Evolutionary conservation across 2,797 vertebrate genomes (phyloP).

Genomic region (Pangasius larnaudii): DNA sequence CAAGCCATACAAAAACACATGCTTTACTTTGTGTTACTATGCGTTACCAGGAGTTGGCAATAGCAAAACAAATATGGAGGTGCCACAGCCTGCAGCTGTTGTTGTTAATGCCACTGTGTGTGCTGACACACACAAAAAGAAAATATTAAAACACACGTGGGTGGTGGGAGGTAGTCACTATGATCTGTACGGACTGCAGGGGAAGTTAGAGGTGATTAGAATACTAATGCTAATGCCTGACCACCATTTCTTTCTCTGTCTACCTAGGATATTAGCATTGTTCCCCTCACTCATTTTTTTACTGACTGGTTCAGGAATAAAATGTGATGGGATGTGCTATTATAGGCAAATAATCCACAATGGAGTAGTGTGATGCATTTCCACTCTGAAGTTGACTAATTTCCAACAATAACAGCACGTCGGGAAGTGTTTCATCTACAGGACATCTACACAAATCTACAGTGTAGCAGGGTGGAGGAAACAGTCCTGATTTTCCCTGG

Average conservation of each 20-base stretch:
- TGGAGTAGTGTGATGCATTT: neutral
- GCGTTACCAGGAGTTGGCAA: neutral
- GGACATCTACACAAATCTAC: too few species aligned
- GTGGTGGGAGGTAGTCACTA: neutral
- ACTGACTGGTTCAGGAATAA: neutral
- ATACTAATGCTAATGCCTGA: neutral
- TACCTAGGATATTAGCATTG: neutral
- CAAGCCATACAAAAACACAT: neutral
- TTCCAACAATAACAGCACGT: neutral
- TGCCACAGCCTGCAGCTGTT: neutral
- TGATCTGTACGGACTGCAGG: neutral
- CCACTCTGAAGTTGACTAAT: neutral
- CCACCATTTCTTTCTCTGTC: neutral
- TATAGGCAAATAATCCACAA: neutral
- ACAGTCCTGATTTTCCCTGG: too few species aligned
- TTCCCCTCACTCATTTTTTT: neutral
- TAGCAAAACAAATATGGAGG: constrained; percentile 11
- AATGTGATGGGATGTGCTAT: neutral
- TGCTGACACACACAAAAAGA: constrained; percentile 11
- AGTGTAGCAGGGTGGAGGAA: too few species aligned
- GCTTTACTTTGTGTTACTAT: neutral
- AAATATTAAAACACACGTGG: neutral
- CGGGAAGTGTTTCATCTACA: neutral
- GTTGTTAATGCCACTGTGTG: neutral
- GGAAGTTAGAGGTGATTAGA: neutral